These are phyloP conservation scores for Clostera curtula DNA, from an alignment of 2,888 invertebrate genomes.

Conservation along the genomic window DNA sequence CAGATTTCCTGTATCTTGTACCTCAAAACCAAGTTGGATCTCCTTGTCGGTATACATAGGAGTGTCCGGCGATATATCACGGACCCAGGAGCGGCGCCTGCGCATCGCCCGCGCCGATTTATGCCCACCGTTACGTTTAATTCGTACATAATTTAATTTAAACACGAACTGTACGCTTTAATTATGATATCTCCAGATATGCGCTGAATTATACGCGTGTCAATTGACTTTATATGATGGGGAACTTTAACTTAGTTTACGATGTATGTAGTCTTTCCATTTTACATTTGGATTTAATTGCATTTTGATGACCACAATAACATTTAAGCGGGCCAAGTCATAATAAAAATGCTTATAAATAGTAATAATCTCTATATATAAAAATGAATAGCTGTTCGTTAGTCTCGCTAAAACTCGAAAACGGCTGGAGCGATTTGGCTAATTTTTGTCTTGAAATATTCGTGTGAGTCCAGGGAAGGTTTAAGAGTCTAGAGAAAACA, in stretches of 20 bases:
- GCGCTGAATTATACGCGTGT: conserved; percentile 7
- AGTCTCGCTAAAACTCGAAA: too few species aligned
- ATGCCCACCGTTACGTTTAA: conserved; percentile 55
- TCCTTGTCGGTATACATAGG: conserved; percentile 21
- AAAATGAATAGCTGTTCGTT: too few species aligned
- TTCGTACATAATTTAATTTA: conserved; percentile 64
- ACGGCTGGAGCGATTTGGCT: too few species aligned
- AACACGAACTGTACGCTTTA: conserved; percentile 54
- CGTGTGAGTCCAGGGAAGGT: too few species aligned
- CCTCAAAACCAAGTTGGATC: conserved; percentile 13
- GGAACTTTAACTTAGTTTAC: too few species aligned
- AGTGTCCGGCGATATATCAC: conserved; percentile 40
- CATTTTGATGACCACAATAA: not conserved
- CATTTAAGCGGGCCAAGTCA: not conserved
- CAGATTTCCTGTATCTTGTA: conserved; percentile 4
- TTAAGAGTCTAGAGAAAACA: too few species aligned
- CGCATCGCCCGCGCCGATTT: conserved; percentile 42
- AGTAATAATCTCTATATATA: too few species aligned
- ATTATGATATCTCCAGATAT: conserved; percentile 57
- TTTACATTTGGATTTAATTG: not conserved
- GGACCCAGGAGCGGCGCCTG: conserved; percentile 42
- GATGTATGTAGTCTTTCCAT: conserved; percentile 13
- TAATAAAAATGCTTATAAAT: too few species aligned
- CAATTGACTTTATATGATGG: conserved; percentile 1
- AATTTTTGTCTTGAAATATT: too few species aligned